Evolutionary conservation across 2,113 vertebrate species (phyloP).

Genomic region (Balaeniceps rex): DNA sequence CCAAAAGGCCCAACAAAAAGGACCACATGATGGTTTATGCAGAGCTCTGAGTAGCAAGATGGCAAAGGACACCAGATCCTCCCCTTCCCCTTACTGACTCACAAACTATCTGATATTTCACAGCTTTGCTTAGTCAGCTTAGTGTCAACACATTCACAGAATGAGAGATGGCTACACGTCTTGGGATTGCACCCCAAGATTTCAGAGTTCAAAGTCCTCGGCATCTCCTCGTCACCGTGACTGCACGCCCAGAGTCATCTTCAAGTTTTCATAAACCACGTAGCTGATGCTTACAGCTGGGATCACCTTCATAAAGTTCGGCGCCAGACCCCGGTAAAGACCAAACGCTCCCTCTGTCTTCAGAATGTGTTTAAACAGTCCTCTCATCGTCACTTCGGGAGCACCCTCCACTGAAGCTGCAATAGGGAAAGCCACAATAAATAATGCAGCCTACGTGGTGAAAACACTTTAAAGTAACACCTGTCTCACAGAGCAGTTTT

Average conservation of each 20-base stretch:
- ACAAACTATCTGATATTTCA: slow-evolving; percentile 54
- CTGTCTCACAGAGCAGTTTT: neutral
- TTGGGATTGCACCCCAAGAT: slow-evolving; percentile 58
- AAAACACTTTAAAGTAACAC: neutral
- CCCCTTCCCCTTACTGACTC: neutral
- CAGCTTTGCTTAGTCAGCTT: slow-evolving; percentile 74
- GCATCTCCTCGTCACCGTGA: slow-evolving; percentile 80
- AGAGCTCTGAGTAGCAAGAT: slow-evolving; percentile 18
- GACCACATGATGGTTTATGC: neutral
- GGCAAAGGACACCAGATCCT: slow-evolving; percentile 28
- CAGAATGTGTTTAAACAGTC: slow-evolving; percentile 90
- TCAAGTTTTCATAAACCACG: slow-evolving; percentile 94
- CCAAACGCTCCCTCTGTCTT: slow-evolving; percentile 88
- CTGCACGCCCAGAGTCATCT: slow-evolving; percentile 87
- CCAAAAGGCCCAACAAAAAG: neutral
- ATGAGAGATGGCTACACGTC: slow-evolving; percentile 82
- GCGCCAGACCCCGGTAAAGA: slow-evolving; percentile 93
- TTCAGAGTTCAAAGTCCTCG: slow-evolving; percentile 23
- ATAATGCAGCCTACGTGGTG: rapidly evolving
- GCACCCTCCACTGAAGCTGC: slow-evolving; percentile 84
- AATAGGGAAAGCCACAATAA: neutral
- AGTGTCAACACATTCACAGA: slow-evolving; percentile 93
- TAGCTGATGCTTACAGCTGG: slow-evolving; percentile 99
- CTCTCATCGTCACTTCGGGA: slow-evolving; percentile 87
- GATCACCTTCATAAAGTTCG: slow-evolving; percentile 99